Evolutionary conservation across 2,888 invertebrate genomes (phyloP).

Genomic region (Hyalella azteca): DNA sequence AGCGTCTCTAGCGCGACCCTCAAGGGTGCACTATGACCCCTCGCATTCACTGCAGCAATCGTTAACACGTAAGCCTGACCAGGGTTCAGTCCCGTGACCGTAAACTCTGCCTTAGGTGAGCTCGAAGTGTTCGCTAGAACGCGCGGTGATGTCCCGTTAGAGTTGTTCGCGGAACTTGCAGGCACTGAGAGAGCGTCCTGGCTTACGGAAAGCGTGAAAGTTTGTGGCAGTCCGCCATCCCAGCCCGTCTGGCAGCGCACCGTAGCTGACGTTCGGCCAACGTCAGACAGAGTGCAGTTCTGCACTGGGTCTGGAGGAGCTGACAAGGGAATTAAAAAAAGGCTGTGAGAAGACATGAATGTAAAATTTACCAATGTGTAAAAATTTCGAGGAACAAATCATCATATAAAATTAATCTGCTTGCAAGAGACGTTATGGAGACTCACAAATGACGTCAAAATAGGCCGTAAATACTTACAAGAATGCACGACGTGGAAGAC

Average conservation of each 20-base stretch:
- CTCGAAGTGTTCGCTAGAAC: slow-evolving; percentile 55
- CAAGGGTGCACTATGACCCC: slow-evolving; percentile 82
- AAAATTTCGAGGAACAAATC: too few relatives aligned
- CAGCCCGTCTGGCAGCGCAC: slow-evolving; percentile 50
- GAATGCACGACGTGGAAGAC: slow-evolving; percentile 81
- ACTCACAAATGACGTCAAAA: too few relatives aligned
- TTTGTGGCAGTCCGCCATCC: slow-evolving; percentile 50
- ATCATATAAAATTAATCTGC: too few relatives aligned
- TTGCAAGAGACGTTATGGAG: too few relatives aligned
- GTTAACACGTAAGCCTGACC: slow-evolving; percentile 61
- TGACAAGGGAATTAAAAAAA: neutral
- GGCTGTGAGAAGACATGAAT: too few relatives aligned
- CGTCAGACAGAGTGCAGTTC: slow-evolving; percentile 46
- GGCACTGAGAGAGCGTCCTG: slow-evolving; percentile 1
- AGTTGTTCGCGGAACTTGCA: neutral
- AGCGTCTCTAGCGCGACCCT: slow-evolving; percentile 83
- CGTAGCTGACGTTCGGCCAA: slow-evolving; percentile 41
- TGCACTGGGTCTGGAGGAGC: slow-evolving; percentile 49
- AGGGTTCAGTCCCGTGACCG: slow-evolving; percentile 64
- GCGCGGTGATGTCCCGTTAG: slow-evolving; percentile 39
- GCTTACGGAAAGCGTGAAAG: slow-evolving; percentile 46
- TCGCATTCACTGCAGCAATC: slow-evolving; percentile 85
- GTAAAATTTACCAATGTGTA: too few relatives aligned
- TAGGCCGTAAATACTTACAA: slow-evolving; percentile 43
- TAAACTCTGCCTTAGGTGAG: slow-evolving; percentile 49